Evolutionary conservation across 2,888 invertebrate species (phyloP).

Genomic region (Nezara viridula): DNA sequence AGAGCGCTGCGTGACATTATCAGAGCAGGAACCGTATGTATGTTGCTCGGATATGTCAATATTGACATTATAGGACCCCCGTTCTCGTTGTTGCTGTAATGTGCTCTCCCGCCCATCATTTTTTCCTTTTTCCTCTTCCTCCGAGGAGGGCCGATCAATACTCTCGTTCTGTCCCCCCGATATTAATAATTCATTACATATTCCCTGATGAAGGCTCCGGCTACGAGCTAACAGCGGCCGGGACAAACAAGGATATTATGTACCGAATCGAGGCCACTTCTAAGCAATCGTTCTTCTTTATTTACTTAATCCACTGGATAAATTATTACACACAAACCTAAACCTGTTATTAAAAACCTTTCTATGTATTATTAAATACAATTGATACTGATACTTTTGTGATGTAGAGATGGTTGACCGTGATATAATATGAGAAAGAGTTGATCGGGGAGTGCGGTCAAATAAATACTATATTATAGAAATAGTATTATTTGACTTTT

Average conservation of each 20-base stretch:
- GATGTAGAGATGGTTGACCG: too few species aligned
- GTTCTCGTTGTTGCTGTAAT: not conserved
- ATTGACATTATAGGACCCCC: not conserved
- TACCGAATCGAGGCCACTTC: not conserved
- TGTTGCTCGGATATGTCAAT: constrained; percentile 1
- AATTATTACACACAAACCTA: not conserved
- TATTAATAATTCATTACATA: constrained; percentile 51
- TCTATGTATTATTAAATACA: too few species aligned
- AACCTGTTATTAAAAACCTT: too few species aligned
- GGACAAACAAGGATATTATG: not conserved
- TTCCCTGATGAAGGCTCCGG: not conserved
- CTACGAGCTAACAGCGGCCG: not conserved
- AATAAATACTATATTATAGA: too few species aligned
- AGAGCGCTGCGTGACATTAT: not conserved
- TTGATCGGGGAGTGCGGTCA: too few species aligned
- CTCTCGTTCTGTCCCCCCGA: not conserved
- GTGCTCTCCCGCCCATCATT: not conserved
- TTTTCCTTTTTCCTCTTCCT: not conserved
- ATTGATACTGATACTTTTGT: too few species aligned
- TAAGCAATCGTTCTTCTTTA: too few species aligned
- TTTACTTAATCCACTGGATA: too few species aligned
- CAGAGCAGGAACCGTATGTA: not conserved
- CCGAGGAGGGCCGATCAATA: not conserved
- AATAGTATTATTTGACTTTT: too few species aligned
- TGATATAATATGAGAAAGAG: too few species aligned